Evolutionary conservation across 2,797 vertebrate genomes (phyloP).

Genomic region (Molossus alvarezi): DNA sequence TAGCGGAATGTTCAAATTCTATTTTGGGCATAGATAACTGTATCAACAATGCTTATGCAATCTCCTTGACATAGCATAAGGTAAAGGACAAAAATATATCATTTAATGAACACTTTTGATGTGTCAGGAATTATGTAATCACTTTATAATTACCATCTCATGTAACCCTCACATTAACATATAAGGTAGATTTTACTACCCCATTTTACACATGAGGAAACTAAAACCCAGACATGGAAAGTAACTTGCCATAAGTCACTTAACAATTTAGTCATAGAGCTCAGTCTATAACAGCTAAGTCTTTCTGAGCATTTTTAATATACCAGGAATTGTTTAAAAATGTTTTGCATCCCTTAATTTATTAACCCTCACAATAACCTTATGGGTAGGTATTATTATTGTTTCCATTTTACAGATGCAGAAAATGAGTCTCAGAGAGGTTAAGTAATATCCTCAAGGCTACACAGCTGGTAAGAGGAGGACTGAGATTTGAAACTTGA

Average conservation of each 20-base stretch:
- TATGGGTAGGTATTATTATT: conserved; percentile 36
- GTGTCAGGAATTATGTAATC: not conserved
- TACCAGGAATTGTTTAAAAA: not conserved
- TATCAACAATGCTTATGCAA: not conserved
- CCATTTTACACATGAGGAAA: not conserved
- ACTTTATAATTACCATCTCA: not conserved
- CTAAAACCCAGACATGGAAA: not conserved
- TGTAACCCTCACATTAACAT: not conserved
- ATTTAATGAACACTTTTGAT: too few species aligned
- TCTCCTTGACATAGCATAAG: not conserved
- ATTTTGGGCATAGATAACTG: not conserved
- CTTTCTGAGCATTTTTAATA: not conserved
- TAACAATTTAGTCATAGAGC: not conserved
- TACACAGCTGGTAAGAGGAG: not conserved
- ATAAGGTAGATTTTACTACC: not conserved
- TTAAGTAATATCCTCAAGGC: conserved; percentile 39
- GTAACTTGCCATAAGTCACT: not conserved
- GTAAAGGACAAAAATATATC: not conserved
- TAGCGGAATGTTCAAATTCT: not conserved
- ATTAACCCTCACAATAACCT: conserved; percentile 17
- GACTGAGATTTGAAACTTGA: conserved; percentile 1
- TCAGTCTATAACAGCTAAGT: not conserved
- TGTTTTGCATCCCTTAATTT: not conserved
- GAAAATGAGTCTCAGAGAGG: conserved; percentile 20
- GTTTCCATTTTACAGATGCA: not conserved